These are phyloP conservation scores for Neosalanx taihuensis DNA, from an alignment of 2,797 vertebrate genomes.

Conservation along the genomic window DNA sequence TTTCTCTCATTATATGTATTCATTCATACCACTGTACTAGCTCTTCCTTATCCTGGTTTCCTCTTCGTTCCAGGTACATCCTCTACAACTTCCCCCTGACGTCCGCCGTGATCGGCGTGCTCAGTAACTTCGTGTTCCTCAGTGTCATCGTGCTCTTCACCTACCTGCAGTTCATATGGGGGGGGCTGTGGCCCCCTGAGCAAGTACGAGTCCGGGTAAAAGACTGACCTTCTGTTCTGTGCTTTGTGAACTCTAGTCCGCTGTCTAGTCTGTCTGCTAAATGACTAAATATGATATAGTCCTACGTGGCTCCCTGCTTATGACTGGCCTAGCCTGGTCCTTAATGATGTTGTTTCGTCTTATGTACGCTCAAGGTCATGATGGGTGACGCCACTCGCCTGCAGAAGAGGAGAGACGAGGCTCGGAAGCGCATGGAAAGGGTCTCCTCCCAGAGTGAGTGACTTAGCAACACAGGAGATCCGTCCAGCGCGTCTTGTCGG, in stretches of 20 bases:
- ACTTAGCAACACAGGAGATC: background rate
- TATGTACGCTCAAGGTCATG: slow-evolving; percentile 59
- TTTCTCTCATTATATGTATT: background rate
- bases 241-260: background rate
- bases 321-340: background rate
- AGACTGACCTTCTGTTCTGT: background rate
- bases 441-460: slow-evolving; percentile 58
- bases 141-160: slow-evolving; percentile 83
- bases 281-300: too few relatives aligned
- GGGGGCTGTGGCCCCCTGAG: slow-evolving; percentile 80
- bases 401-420: slow-evolving; percentile 72
- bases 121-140: slow-evolving; percentile 88
- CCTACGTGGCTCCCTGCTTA: background rate
- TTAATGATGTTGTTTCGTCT: background rate
- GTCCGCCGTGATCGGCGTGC: slow-evolving; percentile 83
- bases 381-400: slow-evolving; percentile 76
- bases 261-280: too few relatives aligned
- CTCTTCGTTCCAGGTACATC: slow-evolving; percentile 70
- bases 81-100: slow-evolving; percentile 89
- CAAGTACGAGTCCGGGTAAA: slow-evolving; percentile 72
- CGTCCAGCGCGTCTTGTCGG: background rate
- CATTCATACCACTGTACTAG: background rate
- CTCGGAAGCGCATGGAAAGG: slow-evolving; percentile 69
- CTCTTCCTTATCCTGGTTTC: background rate
- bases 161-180: slow-evolving; percentile 88